Base-by-base conservation (phyloP, 2,888 invertebrate genomes). In the Lutraria lutraria region DNA sequence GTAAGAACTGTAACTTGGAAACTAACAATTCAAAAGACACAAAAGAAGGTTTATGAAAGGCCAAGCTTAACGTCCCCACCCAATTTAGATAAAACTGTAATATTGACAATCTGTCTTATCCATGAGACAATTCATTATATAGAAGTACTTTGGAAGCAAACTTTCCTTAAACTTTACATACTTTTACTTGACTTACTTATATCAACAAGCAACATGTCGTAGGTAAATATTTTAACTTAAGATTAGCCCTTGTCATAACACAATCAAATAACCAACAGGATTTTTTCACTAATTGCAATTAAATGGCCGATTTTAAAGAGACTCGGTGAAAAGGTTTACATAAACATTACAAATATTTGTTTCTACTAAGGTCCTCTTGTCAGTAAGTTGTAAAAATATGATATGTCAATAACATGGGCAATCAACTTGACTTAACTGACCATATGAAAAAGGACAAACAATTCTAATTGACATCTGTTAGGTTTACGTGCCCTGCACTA, bases 281-380 rank as follows among this genome's bases (percentile, higher is more conserved):
- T 80, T 56, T 85, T 76, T 31, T 34, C 52, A 63, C 85, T 85
- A 85, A 85, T 85, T 85, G 85, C 85, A 85, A 85, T 85, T 80
- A 85, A 54, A 60, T 82, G n/a, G 21, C 25, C 60, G 56, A 60
- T 80, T 85, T 85, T 60, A 80, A 25, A 31, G 80, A 80, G 79
- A 6, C 25, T 29, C 16, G 31, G 80, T 31, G 29, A 85, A 85
- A 80, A 80, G 43, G n/a, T 80, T 52, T 31, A 80, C 31, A 85
- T 34, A 85, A 54, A 79, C 21, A 85, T 79, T 60, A 85, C 79
- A 79, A 85, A 85, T 85, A 85, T 85, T 85, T 52, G 76, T 72
- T 56, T n/a, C 53, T 79, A 53, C 85, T 60, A 43, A 54, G 85
- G 85, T 60, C 85, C 60, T 80, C 60, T 85, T 85, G 54, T 79